Base-by-base conservation (phyloP, 2,113 vertebrate species). In the Axis porcinus region DNA sequence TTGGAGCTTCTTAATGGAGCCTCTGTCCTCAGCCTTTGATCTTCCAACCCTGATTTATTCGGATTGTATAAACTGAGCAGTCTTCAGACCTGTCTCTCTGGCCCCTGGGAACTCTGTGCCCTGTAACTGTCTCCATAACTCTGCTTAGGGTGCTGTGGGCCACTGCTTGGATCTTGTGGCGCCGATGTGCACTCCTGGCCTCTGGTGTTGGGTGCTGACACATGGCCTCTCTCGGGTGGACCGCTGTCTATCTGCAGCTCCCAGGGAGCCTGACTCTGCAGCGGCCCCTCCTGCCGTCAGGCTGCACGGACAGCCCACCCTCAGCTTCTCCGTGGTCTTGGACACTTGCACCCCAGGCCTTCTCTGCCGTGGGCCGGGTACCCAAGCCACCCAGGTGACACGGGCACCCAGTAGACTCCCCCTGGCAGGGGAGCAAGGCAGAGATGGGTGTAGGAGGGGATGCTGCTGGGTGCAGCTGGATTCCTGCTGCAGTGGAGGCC, bases 171-270 rank as follows among this genome's bases (percentile, higher is more conserved):
- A 16, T 74, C 70, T 81, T 15, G 40, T 23, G 47, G 50, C 30
- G 0, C 47, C 21, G 5, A 0, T 1, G 25, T 4, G 23, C 33
- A 45, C 50, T 12, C 79, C 57, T 25, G 10, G 43, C 5, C 27
- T 55, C 62, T 79, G 74, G 10, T 10, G 50, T 5, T 28, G 17
- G 57, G 33, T 2, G 45, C 11, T 10, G 28, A 50, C 14, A 3
- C 30, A 16, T 12, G 2, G 88, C 43, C 14, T 86, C 76, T 25
- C 50, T 8, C 0, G 2, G 4, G 28, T 1, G 10, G 58, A 55
- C 30, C 60, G 12, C 9, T 2, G 14, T 16, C 45, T 60, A 23
- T 45, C 21, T 28, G 30, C 1, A 17, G 89, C 47, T 45, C 5
- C 16, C 27, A 30, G 47, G 33, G 13, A 62, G 58, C 54, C 36